Percentiles rank a stretch among this genome's conserved stretches.
Conservation (phyloP, 2,888 invertebrate genomes). For the Argyra leucocephala region DNA sequence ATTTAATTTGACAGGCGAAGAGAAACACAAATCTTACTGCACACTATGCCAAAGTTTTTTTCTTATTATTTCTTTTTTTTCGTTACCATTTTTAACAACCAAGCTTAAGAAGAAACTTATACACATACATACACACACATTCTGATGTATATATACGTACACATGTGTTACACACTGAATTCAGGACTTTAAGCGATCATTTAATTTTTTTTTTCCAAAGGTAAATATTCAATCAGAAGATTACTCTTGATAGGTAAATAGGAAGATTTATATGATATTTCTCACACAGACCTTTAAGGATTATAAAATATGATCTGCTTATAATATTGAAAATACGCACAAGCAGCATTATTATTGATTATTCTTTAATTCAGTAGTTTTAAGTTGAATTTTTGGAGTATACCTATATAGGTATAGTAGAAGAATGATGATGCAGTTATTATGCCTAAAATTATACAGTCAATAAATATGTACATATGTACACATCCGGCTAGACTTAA, state of each 20-base stretch:
- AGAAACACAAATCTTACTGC: conserved; percentile 8
- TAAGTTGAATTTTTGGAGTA: neutral
- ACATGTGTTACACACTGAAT: neutral
- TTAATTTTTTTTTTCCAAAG: too few species aligned
- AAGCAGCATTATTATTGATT: neutral
- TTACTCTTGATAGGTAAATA: neutral
- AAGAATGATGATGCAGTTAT: neutral
- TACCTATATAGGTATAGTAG: neutral
- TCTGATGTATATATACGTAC: neutral
- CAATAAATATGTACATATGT: neutral
- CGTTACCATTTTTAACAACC: neutral
- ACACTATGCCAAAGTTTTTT: too few species aligned
- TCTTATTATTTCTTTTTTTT: too few species aligned
- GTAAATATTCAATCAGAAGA: neutral
- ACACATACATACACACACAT: too few species aligned
- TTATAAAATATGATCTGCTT: neutral
- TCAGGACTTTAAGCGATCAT: neutral
- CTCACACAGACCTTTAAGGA: neutral
- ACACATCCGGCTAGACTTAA: neutral
- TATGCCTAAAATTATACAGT: too few species aligned
- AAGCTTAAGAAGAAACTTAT: neutral
- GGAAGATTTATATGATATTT: neutral
- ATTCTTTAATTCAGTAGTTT: neutral
- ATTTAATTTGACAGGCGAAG: conserved; percentile 29
- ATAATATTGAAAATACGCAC: neutral